Base-by-base conservation (phyloP, 2,888 invertebrate species). In the Steinernema hermaphroditum region DNA sequence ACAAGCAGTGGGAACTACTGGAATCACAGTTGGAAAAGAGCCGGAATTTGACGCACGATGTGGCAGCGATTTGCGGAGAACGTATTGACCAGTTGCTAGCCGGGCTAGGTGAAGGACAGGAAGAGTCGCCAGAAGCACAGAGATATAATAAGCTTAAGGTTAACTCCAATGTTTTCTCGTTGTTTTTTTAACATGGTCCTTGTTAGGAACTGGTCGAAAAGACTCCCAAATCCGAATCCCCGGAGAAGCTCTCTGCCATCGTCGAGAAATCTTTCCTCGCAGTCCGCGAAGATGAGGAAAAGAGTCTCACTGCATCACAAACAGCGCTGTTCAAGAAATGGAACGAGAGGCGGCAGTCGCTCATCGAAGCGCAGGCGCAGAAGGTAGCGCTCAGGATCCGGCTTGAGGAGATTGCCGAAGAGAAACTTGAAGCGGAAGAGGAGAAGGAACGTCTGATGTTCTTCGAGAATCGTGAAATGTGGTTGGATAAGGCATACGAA, bases 361-460 rank as follows among this genome's bases (percentile, higher is more conserved):
- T 81, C 22, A 78, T 78, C 22, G 76, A 77, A 29, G 78, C 78
- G 0, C 82, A 85, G 74, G 83, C 85, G 0, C 78, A 85, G 50
- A 76, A 77, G 54, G 76, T 83, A 1, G 74, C 81, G n/a, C 62
- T 86, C 1, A 76, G 74, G 71, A 76, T 83, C 41, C 72, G 79
- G n/a, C 74, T 81, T 70, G 77, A 75, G 24, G 79, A 85, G 72
- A 82, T 85, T 69, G 76, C 75, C 14, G 71, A 77, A n/a, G 77
- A 75, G 41, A 75, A 77, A 54, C 68, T 73, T 14, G 71, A 71
- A 22, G 46, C 75, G 24, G 54, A 62, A 69, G 72, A 74, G 50
- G 73, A 80, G 72, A 68, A 71, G 19, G 72, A 77, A 62, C 27
- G 79, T 14, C 70, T 80, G 34, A 68, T 57, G 71, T 80, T 80